Evolutionary conservation across 2,797 vertebrate genomes (phyloP).

Genomic region (Pseudocheirus occidentalis): DNA sequence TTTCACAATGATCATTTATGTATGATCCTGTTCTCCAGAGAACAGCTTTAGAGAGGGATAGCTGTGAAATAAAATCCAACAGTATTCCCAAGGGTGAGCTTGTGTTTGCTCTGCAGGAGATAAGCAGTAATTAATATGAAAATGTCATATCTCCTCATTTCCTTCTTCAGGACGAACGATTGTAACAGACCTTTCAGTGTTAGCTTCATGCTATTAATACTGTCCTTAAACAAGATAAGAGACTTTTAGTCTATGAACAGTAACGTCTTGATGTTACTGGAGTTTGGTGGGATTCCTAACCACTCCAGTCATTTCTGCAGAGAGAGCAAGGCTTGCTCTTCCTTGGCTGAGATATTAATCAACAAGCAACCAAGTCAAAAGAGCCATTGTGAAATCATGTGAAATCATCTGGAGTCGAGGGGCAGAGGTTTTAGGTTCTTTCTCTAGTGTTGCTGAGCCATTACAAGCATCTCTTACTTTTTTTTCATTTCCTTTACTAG

Average conservation of each 20-base stretch:
- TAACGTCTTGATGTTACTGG: constrained; percentile 74
- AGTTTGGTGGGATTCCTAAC: constrained; percentile 58
- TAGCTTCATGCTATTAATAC: constrained; percentile 64
- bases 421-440: constrained; percentile 54
- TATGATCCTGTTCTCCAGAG: not conserved
- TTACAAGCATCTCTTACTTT: constrained; percentile 50
- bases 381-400: constrained; percentile 51
- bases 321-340: constrained; percentile 23
- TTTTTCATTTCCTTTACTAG: constrained; percentile 37
- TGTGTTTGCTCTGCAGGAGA: constrained; percentile 67
- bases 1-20: not conserved
- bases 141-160: constrained; percentile 66
- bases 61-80: constrained; percentile 68
- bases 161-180: constrained; percentile 71
- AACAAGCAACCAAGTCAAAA: constrained; percentile 65
- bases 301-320: constrained; percentile 25
- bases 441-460: not conserved
- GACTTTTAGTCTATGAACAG: constrained; percentile 67
- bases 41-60: constrained; percentile 54
- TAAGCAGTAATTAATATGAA: constrained; percentile 70
- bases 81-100: constrained; percentile 62
- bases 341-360: constrained; percentile 26
- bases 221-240: constrained; percentile 73
- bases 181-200: constrained; percentile 43
- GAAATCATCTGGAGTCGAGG: constrained; percentile 22